These are phyloP conservation scores for Gambusia holbrooki DNA, from an alignment of 2,113 vertebrate genomes.

Conservation along the genomic window DNA sequence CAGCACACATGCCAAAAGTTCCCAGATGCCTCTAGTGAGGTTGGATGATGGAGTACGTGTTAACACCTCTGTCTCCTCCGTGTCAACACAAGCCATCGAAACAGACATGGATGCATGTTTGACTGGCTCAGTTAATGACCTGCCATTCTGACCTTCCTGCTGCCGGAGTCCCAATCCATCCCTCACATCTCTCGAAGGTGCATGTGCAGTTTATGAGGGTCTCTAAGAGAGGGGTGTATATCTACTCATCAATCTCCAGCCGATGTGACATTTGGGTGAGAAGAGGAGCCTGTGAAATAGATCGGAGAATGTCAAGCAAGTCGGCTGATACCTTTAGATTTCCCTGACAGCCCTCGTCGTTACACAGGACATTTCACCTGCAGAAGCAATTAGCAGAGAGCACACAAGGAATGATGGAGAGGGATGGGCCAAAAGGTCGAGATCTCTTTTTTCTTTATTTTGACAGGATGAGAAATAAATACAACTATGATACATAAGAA, in stretches of 20 bases:
- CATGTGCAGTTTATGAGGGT: constrained; percentile 15
- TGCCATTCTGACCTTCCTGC: constrained; percentile 45
- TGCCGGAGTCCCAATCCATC: constrained; percentile 22
- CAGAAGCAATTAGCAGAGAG: constrained; percentile 37
- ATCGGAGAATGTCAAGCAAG: constrained; percentile 32
- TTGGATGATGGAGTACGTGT: constrained; percentile 43
- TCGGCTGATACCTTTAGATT: constrained; percentile 36
- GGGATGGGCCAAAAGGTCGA: background rate
- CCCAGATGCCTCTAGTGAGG: constrained; percentile 14
- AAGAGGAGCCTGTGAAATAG: constrained; percentile 18
- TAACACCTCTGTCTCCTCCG: constrained; percentile 39
- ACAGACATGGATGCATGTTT: constrained; percentile 46
- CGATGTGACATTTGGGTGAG: constrained; percentile 3
- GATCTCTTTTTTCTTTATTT: background rate
- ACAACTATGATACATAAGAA: background rate
- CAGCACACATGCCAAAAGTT: constrained; percentile 14
- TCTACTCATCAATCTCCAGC: constrained; percentile 13
- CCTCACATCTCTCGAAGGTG: background rate
- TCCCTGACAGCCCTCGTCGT: constrained; percentile 17
- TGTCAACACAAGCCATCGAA: constrained; percentile 34
- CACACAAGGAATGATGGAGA: constrained; percentile 9
- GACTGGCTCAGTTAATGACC: constrained; percentile 69
- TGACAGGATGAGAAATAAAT: constrained; percentile 14
- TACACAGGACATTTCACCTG: constrained; percentile 35
- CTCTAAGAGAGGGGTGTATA: background rate